Evolutionary conservation across 2,888 invertebrate species (phyloP), one percentile per base, ranked within the genome.

Genomic region (Scotopteryx bipunctaria): DNA sequence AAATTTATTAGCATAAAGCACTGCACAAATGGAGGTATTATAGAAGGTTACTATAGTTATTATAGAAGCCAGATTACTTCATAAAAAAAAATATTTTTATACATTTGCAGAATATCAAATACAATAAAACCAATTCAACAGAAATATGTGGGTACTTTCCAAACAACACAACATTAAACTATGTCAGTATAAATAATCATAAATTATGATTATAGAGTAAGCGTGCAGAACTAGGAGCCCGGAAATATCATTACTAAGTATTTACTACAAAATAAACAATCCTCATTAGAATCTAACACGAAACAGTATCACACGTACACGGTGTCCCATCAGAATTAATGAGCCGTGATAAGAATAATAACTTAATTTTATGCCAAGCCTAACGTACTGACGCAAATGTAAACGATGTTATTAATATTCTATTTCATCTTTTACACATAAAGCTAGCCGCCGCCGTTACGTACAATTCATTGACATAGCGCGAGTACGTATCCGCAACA

Each of bases 1-100:
- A 61, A 58, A 63, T 62, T 58, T 55, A 59, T 54, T 37, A 43
- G 43, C 17, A 25, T 27, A 56, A 44, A 56, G 42, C 53, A 48
- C 38, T 29, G 32, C 50, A 40, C 31, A 56, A 38, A 38, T 46
- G 25, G 21, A 29, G 37, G 40, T 17, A 33, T 33, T 19, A 16
- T 16, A 5, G 19, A 35, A 29, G 36, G 21, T 19, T 29, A 25
- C 44, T 25, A 44, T 2, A 5, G 9, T 19, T 44, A 14, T 11
- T 2, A 27, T 27, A 11, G 9, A 27, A n/a, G n/a, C n/a, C n/a
- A n/a, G n/a, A n/a, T n/a, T n/a, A n/a, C n/a, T n/a, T n/a, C n/a
- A n/a, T n/a, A n/a, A n/a, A n/a, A n/a, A n/a, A n/a, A n/a, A n/a
- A n/a, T n/a, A n/a, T n/a, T n/a, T n/a, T n/a, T n/a, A n/a, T n/a